These are phyloP conservation scores for Peromyscus maniculatus DNA, from an alignment of 2,113 vertebrate genomes.

Conservation along the genomic window DNA sequence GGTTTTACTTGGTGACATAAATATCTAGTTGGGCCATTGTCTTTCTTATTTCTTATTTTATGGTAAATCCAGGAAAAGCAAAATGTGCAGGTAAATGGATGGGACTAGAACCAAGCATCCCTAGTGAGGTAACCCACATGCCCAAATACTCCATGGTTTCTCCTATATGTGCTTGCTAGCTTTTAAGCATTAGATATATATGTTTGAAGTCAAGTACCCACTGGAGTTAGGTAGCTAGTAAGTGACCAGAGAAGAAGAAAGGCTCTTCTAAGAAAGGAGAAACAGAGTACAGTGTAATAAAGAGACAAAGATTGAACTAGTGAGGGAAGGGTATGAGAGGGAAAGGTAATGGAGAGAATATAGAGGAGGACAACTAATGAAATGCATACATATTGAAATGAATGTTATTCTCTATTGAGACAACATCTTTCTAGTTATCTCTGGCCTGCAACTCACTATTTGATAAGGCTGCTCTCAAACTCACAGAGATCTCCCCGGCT, in stretches of 20 bases:
- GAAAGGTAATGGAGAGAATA: neutral
- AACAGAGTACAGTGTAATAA: neutral
- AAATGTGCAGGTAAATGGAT: neutral
- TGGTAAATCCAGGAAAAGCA: neutral
- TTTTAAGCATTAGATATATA: neutral
- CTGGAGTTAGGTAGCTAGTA: neutral
- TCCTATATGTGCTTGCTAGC: neutral
- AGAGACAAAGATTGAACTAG: neutral
- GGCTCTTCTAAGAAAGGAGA: no score
- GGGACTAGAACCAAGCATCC: neutral
- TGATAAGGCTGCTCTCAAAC: neutral
- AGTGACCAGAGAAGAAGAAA: neutral
- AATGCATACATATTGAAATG: neutral
- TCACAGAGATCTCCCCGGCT: neutral
- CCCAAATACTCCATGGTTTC: neutral
- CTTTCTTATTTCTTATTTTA: neutral
- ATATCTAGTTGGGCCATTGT: neutral
- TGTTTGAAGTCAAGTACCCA: neutral
- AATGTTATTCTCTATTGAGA: neutral
- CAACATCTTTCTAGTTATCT: neutral
- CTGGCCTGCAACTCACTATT: neutral
- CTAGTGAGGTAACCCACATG: neutral
- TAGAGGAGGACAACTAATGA: neutral
- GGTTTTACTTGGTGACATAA: no score
- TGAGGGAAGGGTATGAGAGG: neutral